Evolutionary conservation across 2,888 invertebrate species (phyloP), one percentile per base, ranked within the genome.

Genomic region (Andrena chrysosceles): DNA sequence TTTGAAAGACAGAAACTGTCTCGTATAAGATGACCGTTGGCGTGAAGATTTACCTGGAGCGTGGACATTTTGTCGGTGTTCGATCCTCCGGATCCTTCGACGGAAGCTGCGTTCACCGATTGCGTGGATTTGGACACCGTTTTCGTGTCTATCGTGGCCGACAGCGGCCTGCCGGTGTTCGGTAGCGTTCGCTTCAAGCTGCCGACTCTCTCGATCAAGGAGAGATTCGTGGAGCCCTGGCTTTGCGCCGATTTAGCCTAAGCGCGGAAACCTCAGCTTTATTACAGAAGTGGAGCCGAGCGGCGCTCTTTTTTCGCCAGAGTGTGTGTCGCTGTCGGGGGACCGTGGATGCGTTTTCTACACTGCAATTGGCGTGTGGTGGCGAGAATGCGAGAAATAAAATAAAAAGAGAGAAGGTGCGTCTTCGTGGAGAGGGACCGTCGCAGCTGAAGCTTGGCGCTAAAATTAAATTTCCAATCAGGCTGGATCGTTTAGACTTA

Each of bases 31-130:
- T 42, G 42, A 16, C 42, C 13, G 1, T 16, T 16, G 42, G 1
- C 13, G 26, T 2, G 6, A 16, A 42, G n/a, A 3, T 64, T 60
- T 85, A 93, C 94, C 91, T 94, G 94, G 2, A 94, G 89, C 0
- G 94, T 93, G 23, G 93, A 91, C 93, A 94, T 93, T 87, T 93
- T 93, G 48, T 94, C 93, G 62, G 93, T 91, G 49, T 90, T 89
- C 7, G 86, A 66, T 73, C 85, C 72, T 10, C 59, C 70, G 0
- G 83, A 64, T 56, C 83, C 86, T 20, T 90, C 91, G n/a, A 70
- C 77, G 26, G 86, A 16, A 35, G 85, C 20, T 0, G 85, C 20
- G 71, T 85, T 90, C 26, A 90, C 84, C 13, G 89, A 86, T 72
- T 90, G 92, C 67, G 87, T 87, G 13, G 91, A 90, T 77, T 90